Percentiles rank a stretch among this genome's conserved stretches.
These are phyloP conservation scores for Emydoidea blandingii DNA, from an alignment of 2,797 vertebrate genomes.

Conservation along the genomic window DNA sequence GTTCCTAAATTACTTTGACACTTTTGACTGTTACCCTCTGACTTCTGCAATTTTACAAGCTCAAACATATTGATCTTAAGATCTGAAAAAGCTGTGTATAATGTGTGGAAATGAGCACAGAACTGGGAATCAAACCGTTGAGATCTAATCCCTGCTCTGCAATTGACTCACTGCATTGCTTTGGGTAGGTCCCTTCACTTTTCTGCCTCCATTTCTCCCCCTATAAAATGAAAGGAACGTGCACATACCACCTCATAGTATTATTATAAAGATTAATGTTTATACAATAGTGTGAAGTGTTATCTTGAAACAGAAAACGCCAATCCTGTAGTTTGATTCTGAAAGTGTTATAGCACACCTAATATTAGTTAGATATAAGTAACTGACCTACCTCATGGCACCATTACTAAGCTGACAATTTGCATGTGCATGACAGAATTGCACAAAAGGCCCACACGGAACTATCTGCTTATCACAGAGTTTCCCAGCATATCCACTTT, in stretches of 20 bases:
- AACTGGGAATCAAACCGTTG: background rate
- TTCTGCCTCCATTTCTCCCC: background rate
- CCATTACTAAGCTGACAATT: constrained; percentile 85
- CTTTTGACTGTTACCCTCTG: background rate
- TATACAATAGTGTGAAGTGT: background rate
- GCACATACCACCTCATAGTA: background rate
- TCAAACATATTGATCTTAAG: background rate
- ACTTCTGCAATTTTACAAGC: background rate
- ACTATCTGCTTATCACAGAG: constrained; percentile 84
- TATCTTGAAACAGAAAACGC: background rate
- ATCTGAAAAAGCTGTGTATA: background rate
- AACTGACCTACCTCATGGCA: constrained; percentile 78
- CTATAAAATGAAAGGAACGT: background rate
- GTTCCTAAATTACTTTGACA: background rate
- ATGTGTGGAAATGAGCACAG: background rate
- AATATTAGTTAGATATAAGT: background rate
- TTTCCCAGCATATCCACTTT: constrained; percentile 79
- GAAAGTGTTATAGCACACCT: background rate
- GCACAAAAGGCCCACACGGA: constrained; percentile 80
- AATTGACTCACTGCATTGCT: background rate
- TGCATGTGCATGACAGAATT: constrained; percentile 90
- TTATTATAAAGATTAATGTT: background rate
- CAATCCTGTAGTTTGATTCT: background rate
- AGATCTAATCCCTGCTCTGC: background rate
- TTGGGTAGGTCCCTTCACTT: background rate